Conservation (phyloP, 2,113 vertebrate species). For the Delphinapterus leucas region DNA sequence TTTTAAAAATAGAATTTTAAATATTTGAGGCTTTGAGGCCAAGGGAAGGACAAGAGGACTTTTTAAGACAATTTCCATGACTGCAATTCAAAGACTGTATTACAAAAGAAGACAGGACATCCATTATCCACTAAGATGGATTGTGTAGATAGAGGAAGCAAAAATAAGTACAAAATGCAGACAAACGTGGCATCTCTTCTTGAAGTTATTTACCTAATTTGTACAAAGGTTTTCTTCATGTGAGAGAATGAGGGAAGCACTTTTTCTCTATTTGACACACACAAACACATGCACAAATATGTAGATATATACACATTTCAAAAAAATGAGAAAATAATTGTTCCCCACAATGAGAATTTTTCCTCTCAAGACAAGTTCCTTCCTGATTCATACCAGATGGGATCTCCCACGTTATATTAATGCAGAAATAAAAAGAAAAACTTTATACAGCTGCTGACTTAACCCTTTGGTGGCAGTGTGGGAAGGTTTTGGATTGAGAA, state of each 20-base stretch:
- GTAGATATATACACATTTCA: not conserved
- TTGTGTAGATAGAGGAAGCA: not conserved
- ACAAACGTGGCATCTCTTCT: not conserved
- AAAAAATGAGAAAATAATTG: not conserved
- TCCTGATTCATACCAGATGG: not conserved
- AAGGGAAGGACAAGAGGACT: conserved; percentile 60
- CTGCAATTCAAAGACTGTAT: not conserved
- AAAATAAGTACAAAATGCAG: not conserved
- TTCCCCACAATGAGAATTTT: not conserved
- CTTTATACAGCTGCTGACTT: not conserved
- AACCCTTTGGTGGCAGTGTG: not conserved
- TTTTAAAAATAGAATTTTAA: conserved; percentile 64
- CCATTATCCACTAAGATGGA: not conserved
- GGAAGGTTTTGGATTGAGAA: not conserved
- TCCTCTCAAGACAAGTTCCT: not conserved
- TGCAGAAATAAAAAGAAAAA: not conserved
- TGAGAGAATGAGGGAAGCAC: not conserved
- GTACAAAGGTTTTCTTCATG: not conserved
- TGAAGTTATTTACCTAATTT: not conserved
- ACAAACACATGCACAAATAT: not conserved
- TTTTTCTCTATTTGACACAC: not conserved
- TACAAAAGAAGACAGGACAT: not conserved
- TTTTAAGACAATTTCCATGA: conserved; percentile 54
- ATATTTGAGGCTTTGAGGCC: conserved; percentile 38
- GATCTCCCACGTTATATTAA: not conserved